These are phyloP conservation scores for Papio anubis DNA, from an alignment of 2,113 vertebrate genomes.

Conservation along the genomic window DNA sequence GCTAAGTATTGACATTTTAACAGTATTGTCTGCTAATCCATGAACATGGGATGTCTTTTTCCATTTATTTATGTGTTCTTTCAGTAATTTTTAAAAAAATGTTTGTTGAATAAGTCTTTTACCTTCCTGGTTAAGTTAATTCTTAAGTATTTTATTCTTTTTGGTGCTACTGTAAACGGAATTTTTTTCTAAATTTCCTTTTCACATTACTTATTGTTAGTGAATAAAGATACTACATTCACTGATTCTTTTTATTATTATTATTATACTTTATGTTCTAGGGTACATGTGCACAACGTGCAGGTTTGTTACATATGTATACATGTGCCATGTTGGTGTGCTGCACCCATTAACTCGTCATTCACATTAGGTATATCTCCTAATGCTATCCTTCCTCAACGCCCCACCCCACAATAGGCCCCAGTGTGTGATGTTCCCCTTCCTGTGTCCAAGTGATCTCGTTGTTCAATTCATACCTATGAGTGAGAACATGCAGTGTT, in stretches of 20 bases:
- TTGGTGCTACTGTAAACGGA: neutral
- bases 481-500: too few species aligned
- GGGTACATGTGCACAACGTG: too few species aligned
- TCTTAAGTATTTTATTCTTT: neutral
- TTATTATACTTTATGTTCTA: too few species aligned
- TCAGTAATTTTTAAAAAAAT: neutral
- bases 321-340: too few species aligned
- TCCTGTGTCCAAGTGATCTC: too few species aligned
- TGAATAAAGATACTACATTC: neutral
- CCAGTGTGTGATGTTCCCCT: too few species aligned
- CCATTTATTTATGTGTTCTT: neutral
- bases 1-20: neutral
- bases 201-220: neutral
- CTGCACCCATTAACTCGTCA: too few species aligned
- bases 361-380: too few species aligned
- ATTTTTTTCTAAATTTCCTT: neutral
- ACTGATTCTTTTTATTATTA: neutral
- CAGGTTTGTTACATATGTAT: too few species aligned
- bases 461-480: too few species aligned
- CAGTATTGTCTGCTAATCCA: neutral
- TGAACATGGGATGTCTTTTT: neutral
- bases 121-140: slow-evolving; percentile 29
- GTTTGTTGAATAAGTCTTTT: neutral
- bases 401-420: too few species aligned
- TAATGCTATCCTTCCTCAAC: too few species aligned